Conservation (phyloP, 2,113 vertebrate genomes). For the Pongo pygmaeus region DNA sequence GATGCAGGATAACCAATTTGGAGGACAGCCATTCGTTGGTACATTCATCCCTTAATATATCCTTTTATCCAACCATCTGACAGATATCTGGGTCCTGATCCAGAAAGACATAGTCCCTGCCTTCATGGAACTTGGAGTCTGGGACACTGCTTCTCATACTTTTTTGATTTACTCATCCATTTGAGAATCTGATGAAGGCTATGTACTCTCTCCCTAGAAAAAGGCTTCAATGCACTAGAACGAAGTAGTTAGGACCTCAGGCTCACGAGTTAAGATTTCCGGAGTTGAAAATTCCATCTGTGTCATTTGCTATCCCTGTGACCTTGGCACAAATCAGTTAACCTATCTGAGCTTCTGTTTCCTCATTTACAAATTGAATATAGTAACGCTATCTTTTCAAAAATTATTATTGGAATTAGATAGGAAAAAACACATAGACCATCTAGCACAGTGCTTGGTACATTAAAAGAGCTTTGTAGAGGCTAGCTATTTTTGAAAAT, state of each 20-base stretch:
- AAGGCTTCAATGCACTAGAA: background rate
- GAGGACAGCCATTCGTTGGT: background rate
- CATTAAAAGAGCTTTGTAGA: background rate
- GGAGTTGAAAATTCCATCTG: slow-evolving; percentile 3
- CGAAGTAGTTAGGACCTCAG: background rate
- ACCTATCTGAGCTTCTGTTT: background rate
- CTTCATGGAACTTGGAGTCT: background rate
- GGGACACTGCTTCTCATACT: background rate
- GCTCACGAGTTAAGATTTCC: background rate
- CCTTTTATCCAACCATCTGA: background rate
- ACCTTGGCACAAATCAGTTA: background rate
- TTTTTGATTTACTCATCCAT: slow-evolving; percentile 36
- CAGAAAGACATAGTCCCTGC: background rate
- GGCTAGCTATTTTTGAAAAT: background rate
- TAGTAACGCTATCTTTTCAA: background rate
- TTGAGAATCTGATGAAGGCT: slow-evolving; percentile 7
- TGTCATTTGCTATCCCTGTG: background rate
- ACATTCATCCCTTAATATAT: background rate
- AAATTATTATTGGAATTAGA: background rate
- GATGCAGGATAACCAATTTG: background rate
- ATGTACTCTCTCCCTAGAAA: background rate
- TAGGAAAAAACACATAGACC: background rate
- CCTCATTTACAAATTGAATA: background rate
- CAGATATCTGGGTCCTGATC: background rate
- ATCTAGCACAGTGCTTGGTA: background rate